Evolutionary conservation across 2,113 vertebrate species (phyloP), one percentile per base, ranked within the genome.

Genomic region (Phodopus roborovskii): DNA sequence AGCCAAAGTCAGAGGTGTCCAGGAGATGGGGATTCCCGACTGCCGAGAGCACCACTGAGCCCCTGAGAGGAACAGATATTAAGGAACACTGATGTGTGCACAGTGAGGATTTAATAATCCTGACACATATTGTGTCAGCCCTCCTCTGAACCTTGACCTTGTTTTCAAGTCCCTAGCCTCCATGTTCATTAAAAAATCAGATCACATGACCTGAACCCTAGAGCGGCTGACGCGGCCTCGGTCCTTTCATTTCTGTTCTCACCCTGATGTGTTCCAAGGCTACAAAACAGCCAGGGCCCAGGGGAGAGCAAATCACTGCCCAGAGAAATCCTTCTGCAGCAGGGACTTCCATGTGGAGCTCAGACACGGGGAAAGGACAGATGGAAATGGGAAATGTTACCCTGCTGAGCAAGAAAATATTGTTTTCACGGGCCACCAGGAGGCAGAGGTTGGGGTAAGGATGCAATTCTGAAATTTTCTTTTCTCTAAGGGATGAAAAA

Each of bases 131-230:
- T 90, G 62, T 75, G 30, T 74, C 96, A 82, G 28, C 97, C 96
- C 88, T 96, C 91, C 92, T 56, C 82, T 91, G 97, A 98, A 96
- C 96, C 50, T 90, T 33, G 86, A 95, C 95, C 97, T 97, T 92
- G 88, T 88, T 96, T 95, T 97, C 95, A 95, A 96, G 93, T 89
- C 88, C 73, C 92, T 91, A 94, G 96, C 89, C 86, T 96, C 83
- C 82, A 50, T 78, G 95, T 96, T 97, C 97, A 97, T 98, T 96
- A 97, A 97, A 98, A 97, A 92, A 85, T 94, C 53, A 28, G 88
- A 94, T 91, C 92, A 66, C 82, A 86, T 96, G 94, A 96, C 95
- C 97, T 68, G 68, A 85, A 88, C 85, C 90, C 85, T 88, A 2
- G 15, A 30, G 53, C 42, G 85, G n/a, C 94, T 94, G 95, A 96